These are phyloP conservation scores for Nomada fabriciana DNA, from an alignment of 2,888 invertebrate genomes.

Conservation along the genomic window DNA sequence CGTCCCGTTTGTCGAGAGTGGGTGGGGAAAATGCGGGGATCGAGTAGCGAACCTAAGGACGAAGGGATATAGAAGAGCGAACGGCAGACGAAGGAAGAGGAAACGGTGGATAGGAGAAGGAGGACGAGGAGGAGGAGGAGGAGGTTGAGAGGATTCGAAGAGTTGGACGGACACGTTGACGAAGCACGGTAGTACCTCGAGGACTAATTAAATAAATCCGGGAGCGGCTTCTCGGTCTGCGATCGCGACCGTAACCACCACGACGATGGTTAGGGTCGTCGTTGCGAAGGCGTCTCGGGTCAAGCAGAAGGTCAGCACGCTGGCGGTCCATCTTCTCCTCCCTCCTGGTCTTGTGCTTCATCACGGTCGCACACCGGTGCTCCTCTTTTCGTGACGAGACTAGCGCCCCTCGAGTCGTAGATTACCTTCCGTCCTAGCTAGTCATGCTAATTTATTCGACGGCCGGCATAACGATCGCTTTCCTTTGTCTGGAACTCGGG, in stretches of 20 bases:
- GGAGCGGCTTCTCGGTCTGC: conserved; percentile 76
- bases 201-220: conserved; percentile 81
- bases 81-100: conserved; percentile 11
- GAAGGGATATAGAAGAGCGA: conserved; percentile 33
- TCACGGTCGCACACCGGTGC: conserved; percentile 57
- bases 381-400: conserved; percentile 66
- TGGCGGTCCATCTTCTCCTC: conserved; percentile 72
- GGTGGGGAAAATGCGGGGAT: conserved; percentile 38
- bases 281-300: conserved; percentile 76
- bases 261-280: conserved; percentile 74
- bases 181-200: conserved; percentile 72
- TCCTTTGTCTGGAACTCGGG: conserved; percentile 29
- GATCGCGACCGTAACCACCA: conserved; percentile 74
- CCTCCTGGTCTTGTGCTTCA: conserved; percentile 51
- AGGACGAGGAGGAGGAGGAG: not conserved
- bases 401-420: conserved; percentile 58
- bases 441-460: conserved; percentile 65
- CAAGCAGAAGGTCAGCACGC: conserved; percentile 75
- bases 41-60: conserved; percentile 50
- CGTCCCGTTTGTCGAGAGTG: conserved; percentile 46
- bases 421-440: conserved; percentile 57
- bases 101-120: conserved; percentile 32
- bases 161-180: conserved; percentile 74
- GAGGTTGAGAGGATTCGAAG: conserved; percentile 56
- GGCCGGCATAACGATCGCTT: conserved; percentile 53